phyloP scores from a whole-genome alignment of 2,797 vertebrate species.

The Myotis pilosus region DNA sequence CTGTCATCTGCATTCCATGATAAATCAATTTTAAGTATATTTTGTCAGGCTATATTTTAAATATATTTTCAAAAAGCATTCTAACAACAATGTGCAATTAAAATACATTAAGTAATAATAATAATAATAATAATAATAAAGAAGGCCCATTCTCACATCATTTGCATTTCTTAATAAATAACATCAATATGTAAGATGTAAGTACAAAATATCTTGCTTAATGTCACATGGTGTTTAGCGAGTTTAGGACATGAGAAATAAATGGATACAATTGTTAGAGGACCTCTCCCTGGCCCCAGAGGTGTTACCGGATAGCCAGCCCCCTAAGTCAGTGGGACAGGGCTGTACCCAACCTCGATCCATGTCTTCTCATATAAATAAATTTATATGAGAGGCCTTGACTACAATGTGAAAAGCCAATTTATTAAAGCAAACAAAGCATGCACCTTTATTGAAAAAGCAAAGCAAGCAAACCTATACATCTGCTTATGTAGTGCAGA shows the following conservation, averaged over 20 bases:
- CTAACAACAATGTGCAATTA: neutral
- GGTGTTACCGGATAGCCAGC: too few species aligned
- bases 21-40: neutral
- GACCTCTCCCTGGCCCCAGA: too few species aligned
- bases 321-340: too few species aligned
- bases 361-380: too few species aligned
- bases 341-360: too few species aligned
- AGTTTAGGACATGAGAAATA: neutral
- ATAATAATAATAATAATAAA: neutral
- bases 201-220: neutral
- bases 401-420: too few species aligned
- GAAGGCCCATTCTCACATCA: neutral
- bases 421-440: too few species aligned
- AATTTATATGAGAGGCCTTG: too few species aligned
- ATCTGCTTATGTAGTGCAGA: too few species aligned
- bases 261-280: neutral
- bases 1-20: neutral
- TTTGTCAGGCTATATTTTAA: neutral
- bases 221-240: neutral
- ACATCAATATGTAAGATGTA: neutral
- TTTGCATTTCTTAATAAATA: neutral
- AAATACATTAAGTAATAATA: neutral
- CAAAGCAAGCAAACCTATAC: too few species aligned
- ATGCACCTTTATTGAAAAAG: too few species aligned
- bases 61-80: neutral